Evolutionary conservation across 2,888 invertebrate genomes (phyloP), one percentile per base, ranked within the genome.

Genomic region (Athripsodes cinereus): DNA sequence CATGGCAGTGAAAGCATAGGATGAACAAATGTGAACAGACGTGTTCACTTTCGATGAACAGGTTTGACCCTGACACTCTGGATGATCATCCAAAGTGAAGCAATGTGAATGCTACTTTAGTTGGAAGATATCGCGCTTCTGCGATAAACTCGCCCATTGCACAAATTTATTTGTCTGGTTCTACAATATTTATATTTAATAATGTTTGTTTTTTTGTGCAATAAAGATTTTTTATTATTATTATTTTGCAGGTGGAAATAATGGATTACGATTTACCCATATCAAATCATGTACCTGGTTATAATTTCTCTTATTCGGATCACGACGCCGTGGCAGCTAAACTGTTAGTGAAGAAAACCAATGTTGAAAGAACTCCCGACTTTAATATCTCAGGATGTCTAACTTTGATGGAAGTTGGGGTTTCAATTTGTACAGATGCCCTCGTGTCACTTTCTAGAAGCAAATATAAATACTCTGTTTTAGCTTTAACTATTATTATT

Each of bases 301-400:
- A 81, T 63, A 69, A 76, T 54, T 90, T 86, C 67, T 92, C 92
- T 66, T 94, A 86, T 72, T 94, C 95, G 0, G 95, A 96, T 71
- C 95, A 95, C 71, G 94, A 95, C 73, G 94, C 92, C 13, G 86
- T 95, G 6, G 73, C 82, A 60, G 81, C 88, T 6, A 81, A 75
- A 64, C 57, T 83, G 8, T 66, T 65, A 26, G 61, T 67, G 10
- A 69, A 66, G 56, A 68, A 66, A 40, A 67, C 10, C 26, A 40
- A 40, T 40, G 40, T 3, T 16, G 40, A 16, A 40, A 40, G 13
- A 16, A 13, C 16, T 3, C 13, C 13, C 8, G 3, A 40, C 3
- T 8, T 13, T n/a, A 40, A 40, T 16, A 13, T 40, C 16, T 16
- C 40, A 16, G 5, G 55, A 61, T 40, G 60, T 53, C 48, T 64